A percentile compares a stretch with the other conserved stretches of the same genome.
These are phyloP conservation scores for Todus mexicanus DNA, from an alignment of 2,797 vertebrate genomes.

Conservation along the genomic window DNA sequence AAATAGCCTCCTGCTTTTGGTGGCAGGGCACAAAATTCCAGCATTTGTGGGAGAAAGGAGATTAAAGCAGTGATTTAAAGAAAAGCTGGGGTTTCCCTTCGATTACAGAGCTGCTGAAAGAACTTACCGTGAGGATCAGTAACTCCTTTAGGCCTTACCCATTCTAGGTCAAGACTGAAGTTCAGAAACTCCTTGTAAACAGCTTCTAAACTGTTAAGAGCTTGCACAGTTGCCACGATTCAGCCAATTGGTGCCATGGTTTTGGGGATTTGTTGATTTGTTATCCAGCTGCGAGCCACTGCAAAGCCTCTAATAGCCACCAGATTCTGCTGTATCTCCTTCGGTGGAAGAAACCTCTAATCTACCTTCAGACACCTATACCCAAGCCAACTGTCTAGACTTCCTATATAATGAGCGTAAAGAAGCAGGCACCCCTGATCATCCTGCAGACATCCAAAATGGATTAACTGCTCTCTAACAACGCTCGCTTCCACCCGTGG, in stretches of 20 bases:
- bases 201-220: background rate
- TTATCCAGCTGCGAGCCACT: background rate
- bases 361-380: background rate
- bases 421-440: background rate
- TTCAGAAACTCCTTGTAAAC: background rate
- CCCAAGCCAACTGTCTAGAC: background rate
- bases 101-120: constrained; percentile 14
- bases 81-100: background rate
- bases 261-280: background rate
- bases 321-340: background rate
- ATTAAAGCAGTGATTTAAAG: constrained; percentile 1
- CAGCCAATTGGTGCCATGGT: background rate
- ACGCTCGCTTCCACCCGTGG: background rate
- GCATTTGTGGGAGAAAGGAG: background rate
- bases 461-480: background rate
- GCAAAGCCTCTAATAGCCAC: background rate
- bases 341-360: background rate
- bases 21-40: constrained; percentile 4
- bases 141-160: background rate
- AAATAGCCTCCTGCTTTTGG: background rate
- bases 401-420: background rate
- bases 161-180: background rate
- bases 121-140: background rate
- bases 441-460: background rate
- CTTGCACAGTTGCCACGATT: background rate